These are phyloP conservation scores for Callithrix jacchus DNA, from an alignment of 2,113 vertebrate genomes.

Conservation along the genomic window DNA sequence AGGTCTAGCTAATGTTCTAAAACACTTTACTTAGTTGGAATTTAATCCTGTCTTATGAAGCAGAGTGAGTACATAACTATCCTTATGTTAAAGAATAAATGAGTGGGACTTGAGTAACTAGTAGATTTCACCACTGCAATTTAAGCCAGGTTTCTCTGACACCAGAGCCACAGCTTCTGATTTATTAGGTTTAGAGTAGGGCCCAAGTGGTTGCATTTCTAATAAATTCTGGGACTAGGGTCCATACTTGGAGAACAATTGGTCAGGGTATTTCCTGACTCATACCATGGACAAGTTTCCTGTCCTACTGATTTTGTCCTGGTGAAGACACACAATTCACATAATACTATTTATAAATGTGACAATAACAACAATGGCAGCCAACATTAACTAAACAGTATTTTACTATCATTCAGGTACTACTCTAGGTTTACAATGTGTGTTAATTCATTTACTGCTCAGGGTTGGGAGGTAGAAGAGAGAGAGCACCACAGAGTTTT, in stretches of 20 bases:
- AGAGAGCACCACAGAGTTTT: background rate
- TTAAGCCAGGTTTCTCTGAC: background rate
- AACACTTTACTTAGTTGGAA: too few relatives aligned
- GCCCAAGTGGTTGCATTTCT: background rate
- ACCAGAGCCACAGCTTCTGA: background rate
- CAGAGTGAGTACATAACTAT: background rate
- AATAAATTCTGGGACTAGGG: background rate
- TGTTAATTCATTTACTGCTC: background rate
- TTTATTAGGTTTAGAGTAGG: background rate
- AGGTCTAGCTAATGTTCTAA: background rate
- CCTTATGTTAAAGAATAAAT: background rate
- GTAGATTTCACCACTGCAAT: background rate
- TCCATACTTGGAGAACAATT: background rate
- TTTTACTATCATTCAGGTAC: background rate
- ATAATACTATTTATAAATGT: background rate
- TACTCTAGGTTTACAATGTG: background rate
- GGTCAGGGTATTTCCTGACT: background rate
- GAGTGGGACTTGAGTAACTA: background rate
- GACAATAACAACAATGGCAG: background rate
- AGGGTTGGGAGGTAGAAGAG: too few relatives aligned
- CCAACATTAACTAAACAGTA: background rate
- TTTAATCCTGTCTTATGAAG: background rate
- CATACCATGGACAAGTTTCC: background rate
- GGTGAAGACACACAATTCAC: background rate
- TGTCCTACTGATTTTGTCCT: background rate